Evolutionary conservation across 2,113 vertebrate genomes (phyloP), one percentile per base, ranked within the genome.

Genomic region (Pelmatolapia mariae): DNA sequence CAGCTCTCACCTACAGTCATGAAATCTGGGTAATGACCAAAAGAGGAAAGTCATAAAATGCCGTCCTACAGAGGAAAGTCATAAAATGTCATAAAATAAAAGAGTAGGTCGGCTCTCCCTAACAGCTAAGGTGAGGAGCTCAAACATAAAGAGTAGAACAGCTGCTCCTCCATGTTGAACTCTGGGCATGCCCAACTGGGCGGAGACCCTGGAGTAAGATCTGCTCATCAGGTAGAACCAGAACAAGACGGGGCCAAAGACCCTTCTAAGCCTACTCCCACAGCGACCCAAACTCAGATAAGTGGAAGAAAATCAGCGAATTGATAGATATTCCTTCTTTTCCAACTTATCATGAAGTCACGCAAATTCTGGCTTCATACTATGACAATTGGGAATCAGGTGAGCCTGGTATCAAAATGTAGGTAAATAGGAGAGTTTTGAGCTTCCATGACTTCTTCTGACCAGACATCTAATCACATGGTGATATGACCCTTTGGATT

Each of bases 331-430:
- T 38, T 66, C 19, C 2, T 3, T 3, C 19, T 68, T 22, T 22
- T 68, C 3, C 63, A 68, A 68, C 19, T 68, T 68, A 68, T 22
- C 63, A 68, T 1, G 11, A 40, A 68, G 63, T 68, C 0, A 40
- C 2, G 0, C 63, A 68, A 68, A 40, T 68, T 68, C 7, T 68
- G 19, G 1, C 33, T 40, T 68, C 63, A 68, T 68, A 40, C 10
- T 68, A 22, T 22, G 63, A 40, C 19, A 68, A 68, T 19, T 22
- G 19, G 19, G 33, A 68, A 22, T 38, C 63, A 68, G 33, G 11
- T 68, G 36, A 40, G 19, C 19, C 36, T 24, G n/a, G 63, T 40
- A 68, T 68, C 63, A 68, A 68, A 68, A 40, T 68, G 33, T 40
- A 71, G 0, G n/a, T 71, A 40, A 40, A 71, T 9, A 10, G 12